Evolutionary conservation across 2,113 vertebrate genomes (phyloP).

Genomic region (Pachyramphus minor): DNA sequence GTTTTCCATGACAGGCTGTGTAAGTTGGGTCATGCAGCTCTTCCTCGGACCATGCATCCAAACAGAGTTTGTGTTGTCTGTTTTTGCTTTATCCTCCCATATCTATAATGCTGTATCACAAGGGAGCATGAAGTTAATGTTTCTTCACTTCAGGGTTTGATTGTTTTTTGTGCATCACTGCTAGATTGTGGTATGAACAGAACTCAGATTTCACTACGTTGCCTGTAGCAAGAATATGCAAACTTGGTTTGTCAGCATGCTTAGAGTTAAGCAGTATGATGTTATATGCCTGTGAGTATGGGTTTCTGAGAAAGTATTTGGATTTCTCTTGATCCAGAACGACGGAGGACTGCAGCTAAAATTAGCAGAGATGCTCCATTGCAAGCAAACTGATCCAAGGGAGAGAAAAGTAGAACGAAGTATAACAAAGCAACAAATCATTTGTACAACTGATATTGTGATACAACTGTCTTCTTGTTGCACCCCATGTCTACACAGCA

Average conservation of each 20-base stretch:
- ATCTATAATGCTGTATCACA: not conserved
- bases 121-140: not conserved
- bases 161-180: not conserved
- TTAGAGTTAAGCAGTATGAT: not conserved
- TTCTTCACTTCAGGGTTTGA: not conserved
- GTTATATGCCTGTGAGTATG: not conserved
- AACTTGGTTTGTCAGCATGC: not conserved
- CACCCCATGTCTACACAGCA: accelerated
- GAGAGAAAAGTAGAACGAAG: not conserved
- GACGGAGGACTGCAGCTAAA: not conserved
- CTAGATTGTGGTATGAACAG: not conserved
- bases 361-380: not conserved
- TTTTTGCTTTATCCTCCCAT: not conserved
- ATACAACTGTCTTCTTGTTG: not conserved
- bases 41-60: not conserved
- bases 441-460: not conserved
- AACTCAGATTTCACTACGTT: not conserved
- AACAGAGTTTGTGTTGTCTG: not conserved
- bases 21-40: not conserved
- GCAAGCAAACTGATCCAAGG: not conserved
- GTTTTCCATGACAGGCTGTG: not conserved
- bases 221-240: not conserved
- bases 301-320: not conserved
- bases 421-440: not conserved
- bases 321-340: not conserved